phyloP scores from a whole-genome alignment of 2,888 invertebrate species.

The Prosopocoilus inquinatus region DNA sequence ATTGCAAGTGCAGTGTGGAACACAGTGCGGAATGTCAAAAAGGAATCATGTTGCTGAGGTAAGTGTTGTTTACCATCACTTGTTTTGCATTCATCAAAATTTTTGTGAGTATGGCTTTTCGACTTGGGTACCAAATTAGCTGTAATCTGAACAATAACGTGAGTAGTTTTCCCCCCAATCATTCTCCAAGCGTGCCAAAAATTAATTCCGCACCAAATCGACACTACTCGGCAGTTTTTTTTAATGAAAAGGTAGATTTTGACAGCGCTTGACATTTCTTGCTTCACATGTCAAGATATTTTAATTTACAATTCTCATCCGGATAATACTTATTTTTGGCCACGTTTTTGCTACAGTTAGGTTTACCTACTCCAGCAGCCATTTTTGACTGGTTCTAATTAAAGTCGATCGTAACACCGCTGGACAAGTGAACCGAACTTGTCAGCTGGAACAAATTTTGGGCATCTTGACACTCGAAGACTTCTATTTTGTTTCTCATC shows the following conservation, averaged over 20 bases:
- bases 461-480: background rate
- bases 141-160: conserved; percentile 26
- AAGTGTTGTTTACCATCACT: conserved; percentile 12
- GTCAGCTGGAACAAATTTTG: background rate
- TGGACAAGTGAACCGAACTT: background rate
- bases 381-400: no score
- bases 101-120: conserved; percentile 28
- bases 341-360: no score
- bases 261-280: conserved; percentile 20
- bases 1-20: no score
- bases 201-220: no score
- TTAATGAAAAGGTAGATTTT: background rate
- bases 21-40: no score
- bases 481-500: background rate
- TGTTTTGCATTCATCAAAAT: conserved; percentile 22
- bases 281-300: background rate
- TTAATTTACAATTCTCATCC: background rate
- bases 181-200: background rate
- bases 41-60: background rate
- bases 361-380: no score
- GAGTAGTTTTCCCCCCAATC: conserved; percentile 20
- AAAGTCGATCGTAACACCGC: background rate
- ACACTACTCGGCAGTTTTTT: no score
- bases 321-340: no score
- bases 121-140: conserved; percentile 30